A percentile compares a stretch with the other conserved stretches of the same genome.
Evolutionary conservation across 2,113 vertebrate genomes (phyloP).

Genomic region (Aspiorhynchus laticeps): DNA sequence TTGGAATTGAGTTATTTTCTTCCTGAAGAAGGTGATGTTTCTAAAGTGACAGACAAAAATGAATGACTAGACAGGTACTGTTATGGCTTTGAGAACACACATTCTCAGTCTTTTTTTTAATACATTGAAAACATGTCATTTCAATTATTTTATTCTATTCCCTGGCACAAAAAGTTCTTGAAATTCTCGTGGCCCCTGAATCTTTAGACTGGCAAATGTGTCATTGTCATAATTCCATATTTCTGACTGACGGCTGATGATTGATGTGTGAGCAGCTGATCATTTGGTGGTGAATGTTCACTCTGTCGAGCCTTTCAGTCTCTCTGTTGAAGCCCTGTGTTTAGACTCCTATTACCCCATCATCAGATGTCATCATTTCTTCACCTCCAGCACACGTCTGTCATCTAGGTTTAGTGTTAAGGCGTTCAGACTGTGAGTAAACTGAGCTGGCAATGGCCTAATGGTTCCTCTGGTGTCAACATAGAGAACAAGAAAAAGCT

Average conservation of each 20-base stretch:
- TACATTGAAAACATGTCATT: neutral
- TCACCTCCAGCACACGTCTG: slow-evolving; percentile 33
- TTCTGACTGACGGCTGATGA: neutral
- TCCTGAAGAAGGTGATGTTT: neutral
- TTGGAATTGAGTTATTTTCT: neutral
- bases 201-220: neutral
- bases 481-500: neutral
- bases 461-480: slow-evolving; percentile 13
- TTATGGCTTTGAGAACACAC: neutral
- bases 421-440: slow-evolving; percentile 31
- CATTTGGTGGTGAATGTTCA: slow-evolving; percentile 8
- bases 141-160: neutral
- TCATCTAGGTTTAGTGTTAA: slow-evolving; percentile 45
- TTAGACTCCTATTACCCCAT: slow-evolving; percentile 15
- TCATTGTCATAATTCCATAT: slow-evolving; percentile 13
- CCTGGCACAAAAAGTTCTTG: neutral
- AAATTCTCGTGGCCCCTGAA: neutral
- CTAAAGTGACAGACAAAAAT: neutral
- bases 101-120: neutral
- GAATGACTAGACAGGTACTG: neutral
- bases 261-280: slow-evolving; percentile 9
- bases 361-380: slow-evolving; percentile 37
- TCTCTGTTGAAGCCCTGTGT: slow-evolving; percentile 1
- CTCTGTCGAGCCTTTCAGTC: neutral
- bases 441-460: slow-evolving; percentile 11